Evolutionary conservation across 2,888 invertebrate genomes (phyloP).

Genomic region (Thumatha senex): DNA sequence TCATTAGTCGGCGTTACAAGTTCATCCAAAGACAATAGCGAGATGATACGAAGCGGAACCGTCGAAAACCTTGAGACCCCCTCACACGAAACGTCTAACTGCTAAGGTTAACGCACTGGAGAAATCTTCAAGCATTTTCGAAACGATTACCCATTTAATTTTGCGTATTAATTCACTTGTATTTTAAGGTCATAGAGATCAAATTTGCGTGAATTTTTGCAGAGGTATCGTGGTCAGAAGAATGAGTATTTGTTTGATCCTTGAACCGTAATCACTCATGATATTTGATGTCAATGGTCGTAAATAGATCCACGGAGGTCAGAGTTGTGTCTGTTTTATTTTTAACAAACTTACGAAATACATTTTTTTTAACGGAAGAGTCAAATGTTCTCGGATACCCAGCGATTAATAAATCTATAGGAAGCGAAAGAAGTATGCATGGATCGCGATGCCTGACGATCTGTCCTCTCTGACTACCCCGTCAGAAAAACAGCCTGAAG

Average conservation of each 20-base stretch:
- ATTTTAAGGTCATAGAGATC: conserved; percentile 10
- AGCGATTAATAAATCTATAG: no score
- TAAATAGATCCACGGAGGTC: conserved; percentile 41
- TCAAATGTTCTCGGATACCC: no score
- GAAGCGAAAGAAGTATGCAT: no score
- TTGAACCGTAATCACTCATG: conserved; percentile 35
- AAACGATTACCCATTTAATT: conserved; percentile 27
- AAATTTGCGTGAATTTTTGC: conserved; percentile 11
- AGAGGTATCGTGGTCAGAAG: conserved; percentile 10
- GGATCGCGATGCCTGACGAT: no score
- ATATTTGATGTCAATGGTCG: conserved; percentile 52
- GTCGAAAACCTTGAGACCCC: conserved; percentile 37
- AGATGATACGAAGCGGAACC: conserved; percentile 28
- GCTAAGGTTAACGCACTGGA: conserved; percentile 42
- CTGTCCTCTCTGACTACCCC: no score
- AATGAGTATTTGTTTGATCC: conserved; percentile 37
- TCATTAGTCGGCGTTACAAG: conserved; percentile 16
- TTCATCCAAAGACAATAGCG: conserved; percentile 28
- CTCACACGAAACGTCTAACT: conserved; percentile 32
- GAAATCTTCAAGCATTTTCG: conserved; percentile 49
- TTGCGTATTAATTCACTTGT: conserved; percentile 6
- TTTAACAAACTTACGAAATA: background rate
- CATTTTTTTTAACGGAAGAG: background rate
- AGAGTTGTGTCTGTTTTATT: conserved; percentile 11
- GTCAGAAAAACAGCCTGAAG: no score